Conservation (phyloP, 2,113 vertebrate genomes). For the Narcine bancroftii region DNA sequence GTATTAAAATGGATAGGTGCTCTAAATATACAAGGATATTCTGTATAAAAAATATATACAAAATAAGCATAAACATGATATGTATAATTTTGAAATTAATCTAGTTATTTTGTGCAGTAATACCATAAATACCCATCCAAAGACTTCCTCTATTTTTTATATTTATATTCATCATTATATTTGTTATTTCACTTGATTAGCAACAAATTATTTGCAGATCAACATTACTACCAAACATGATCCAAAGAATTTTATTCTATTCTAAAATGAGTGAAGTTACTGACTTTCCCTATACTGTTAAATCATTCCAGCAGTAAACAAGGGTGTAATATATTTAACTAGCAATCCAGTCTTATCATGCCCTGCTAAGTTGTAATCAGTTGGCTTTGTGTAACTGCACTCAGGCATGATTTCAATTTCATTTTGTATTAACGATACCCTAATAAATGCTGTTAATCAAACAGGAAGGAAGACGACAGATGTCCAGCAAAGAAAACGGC, state of each 20-base stretch:
- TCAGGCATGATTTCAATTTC: not conserved
- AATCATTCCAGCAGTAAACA: not conserved
- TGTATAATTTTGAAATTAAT: not conserved
- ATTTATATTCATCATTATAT: not conserved
- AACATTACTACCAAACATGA: not conserved
- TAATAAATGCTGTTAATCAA: not conserved
- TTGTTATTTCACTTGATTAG: not conserved
- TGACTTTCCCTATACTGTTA: not conserved
- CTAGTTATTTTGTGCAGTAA: not conserved
- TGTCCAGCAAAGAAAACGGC: not conserved
- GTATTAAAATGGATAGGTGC: not conserved
- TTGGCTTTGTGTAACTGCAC: not conserved
- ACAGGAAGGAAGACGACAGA: not conserved
- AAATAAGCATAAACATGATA: too few relatives aligned
- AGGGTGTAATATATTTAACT: not conserved
- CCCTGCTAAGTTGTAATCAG: not conserved
- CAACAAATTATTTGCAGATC: not conserved
- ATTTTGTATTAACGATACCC: not conserved
- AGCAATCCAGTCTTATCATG: not conserved
- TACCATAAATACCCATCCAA: not conserved
- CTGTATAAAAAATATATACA: too few relatives aligned
- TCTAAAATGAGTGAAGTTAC: not conserved
- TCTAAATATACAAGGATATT: not conserved
- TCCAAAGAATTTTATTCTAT: not conserved
- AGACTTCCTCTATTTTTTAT: not conserved